These are phyloP conservation scores for Meloe dianella DNA, from an alignment of 2,888 invertebrate species.

Conservation along the genomic window DNA sequence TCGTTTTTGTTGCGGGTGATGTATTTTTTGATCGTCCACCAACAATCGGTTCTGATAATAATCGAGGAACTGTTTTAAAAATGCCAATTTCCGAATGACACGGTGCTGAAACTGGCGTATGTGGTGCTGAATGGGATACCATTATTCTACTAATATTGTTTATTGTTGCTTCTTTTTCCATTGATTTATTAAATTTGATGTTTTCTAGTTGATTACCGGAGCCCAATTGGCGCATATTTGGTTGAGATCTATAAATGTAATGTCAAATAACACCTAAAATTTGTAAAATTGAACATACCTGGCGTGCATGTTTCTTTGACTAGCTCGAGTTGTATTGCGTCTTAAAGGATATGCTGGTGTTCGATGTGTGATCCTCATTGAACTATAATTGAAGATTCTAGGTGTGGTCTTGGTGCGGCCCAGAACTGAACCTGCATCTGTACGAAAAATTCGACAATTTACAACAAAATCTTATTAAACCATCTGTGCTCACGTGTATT, in stretches of 20 bases:
- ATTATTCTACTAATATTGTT: constrained; percentile 49
- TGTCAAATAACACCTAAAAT: too few relatives aligned
- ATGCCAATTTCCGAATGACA: constrained; percentile 49
- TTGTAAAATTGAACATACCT: constrained; percentile 40
- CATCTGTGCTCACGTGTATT: constrained; percentile 50
- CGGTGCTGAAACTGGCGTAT: constrained; percentile 57
- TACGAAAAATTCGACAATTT: not conserved
- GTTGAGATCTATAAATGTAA: constrained; percentile 53
- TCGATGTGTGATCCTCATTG: constrained; percentile 64
- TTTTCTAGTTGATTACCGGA: constrained; percentile 54
- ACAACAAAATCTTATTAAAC: too few relatives aligned
- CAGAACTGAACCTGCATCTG: constrained; percentile 53
- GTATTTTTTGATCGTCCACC: constrained; percentile 43
- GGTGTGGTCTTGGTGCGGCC: constrained; percentile 55
- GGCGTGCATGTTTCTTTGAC: constrained; percentile 55
- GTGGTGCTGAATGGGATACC: constrained; percentile 58
- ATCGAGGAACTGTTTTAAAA: constrained; percentile 52
- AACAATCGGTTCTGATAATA: constrained; percentile 56
- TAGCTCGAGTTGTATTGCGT: constrained; percentile 65
- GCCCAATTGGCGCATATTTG: constrained; percentile 58
- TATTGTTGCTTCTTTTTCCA: constrained; percentile 52
- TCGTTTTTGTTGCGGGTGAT: constrained; percentile 45
- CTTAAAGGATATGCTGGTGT: constrained; percentile 62
- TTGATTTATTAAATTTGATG: constrained; percentile 53
- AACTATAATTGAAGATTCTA: constrained; percentile 62